Conservation (phyloP, 2,113 vertebrate genomes). For the Reinhardtius hippoglossoides region DNA sequence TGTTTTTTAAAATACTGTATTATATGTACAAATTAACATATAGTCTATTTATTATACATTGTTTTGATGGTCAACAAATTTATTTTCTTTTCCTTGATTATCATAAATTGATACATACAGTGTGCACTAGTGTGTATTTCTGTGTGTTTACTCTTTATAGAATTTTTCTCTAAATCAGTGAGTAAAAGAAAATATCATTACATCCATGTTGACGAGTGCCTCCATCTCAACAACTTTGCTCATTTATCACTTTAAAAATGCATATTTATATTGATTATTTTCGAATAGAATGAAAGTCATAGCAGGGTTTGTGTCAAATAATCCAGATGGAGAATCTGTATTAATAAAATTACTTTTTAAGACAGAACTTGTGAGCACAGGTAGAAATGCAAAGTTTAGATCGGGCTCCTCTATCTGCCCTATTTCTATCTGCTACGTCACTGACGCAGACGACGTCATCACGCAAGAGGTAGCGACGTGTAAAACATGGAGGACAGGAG, state of each 20-base stretch:
- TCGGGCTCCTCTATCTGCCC: neutral
- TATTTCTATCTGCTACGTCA: slow-evolving; percentile 46
- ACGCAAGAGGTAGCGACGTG: slow-evolving; percentile 75
- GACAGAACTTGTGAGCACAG: neutral
- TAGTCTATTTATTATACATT: no score
- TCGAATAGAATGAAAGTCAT: neutral
- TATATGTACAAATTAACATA: no score
- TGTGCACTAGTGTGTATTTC: neutral
- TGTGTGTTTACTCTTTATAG: neutral
- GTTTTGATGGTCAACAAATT: no score
- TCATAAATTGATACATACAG: neutral
- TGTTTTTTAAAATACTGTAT: no score
- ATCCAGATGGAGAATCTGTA: no score
- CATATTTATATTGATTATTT: neutral
- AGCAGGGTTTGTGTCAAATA: neutral
- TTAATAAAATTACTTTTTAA: no score
- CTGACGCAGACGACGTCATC: slow-evolving; percentile 50
- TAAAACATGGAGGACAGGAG: slow-evolving; percentile 76
- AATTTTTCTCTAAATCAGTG: neutral
- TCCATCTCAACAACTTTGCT: neutral
- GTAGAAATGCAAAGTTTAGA: neutral
- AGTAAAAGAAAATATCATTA: no score
- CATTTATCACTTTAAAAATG: no score
- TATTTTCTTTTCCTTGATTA: neutral
- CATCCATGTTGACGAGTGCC: no score